Evolutionary conservation across 2,797 vertebrate genomes (phyloP).

Genomic region (Gallinago solitaria): DNA sequence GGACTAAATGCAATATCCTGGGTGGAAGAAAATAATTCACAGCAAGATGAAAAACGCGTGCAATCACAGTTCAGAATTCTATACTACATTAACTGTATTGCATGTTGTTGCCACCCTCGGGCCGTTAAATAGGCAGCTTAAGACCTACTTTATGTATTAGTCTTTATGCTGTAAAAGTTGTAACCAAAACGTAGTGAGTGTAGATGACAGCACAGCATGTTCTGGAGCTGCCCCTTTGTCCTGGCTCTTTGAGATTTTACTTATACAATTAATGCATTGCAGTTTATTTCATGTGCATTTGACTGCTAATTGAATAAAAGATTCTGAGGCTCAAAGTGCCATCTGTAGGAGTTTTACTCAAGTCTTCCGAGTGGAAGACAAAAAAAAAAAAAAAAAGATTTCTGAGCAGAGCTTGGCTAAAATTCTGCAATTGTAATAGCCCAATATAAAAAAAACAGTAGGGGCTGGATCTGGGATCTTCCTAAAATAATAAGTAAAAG

Average conservation of each 20-base stretch:
- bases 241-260: not conserved
- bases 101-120: not conserved
- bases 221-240: not conserved
- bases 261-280: not conserved
- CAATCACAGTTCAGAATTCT: not conserved
- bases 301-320: not conserved
- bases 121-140: not conserved
- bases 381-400: not conserved
- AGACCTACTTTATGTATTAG: not conserved
- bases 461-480: not conserved
- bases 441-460: not conserved
- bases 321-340: not conserved
- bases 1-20: not conserved
- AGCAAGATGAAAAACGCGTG: not conserved
- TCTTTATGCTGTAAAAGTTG: not conserved
- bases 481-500: not conserved
- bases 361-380: not conserved
- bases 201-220: not conserved
- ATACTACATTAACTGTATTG: not conserved
- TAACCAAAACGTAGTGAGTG: not conserved
- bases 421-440: not conserved
- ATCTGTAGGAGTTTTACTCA: not conserved
- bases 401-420: not conserved
- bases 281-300: not conserved
- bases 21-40: rapidly evolving